These are phyloP conservation scores for Zootoca vivipara DNA, from an alignment of 2,113 vertebrate genomes.

Conservation along the genomic window DNA sequence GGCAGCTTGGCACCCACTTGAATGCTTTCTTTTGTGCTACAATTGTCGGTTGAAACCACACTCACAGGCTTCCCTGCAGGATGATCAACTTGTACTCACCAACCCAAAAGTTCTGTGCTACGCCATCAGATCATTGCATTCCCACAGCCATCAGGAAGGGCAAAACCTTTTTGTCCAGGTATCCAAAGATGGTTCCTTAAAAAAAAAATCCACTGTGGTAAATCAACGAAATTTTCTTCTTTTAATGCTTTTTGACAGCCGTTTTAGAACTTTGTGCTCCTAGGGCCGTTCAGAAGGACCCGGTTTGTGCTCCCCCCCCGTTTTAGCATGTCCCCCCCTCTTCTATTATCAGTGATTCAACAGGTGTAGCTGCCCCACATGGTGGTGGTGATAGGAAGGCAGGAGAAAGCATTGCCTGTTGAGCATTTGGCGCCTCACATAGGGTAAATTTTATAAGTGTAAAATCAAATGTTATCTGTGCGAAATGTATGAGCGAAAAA, in stretches of 20 bases:
- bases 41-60: not conserved
- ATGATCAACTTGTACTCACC: not conserved
- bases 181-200: not conserved
- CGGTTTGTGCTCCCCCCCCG: too few species aligned
- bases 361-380: not conserved
- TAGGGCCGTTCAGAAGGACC: not conserved
- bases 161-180: not conserved
- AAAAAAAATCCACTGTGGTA: too few species aligned
- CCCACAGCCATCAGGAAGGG: not conserved
- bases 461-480: too few species aligned
- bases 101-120: not conserved
- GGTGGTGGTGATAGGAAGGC: not conserved
- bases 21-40: too few species aligned
- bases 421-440: not conserved
- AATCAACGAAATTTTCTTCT: not conserved
- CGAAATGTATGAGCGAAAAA: too few species aligned
- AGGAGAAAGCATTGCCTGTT: not conserved
- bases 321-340: not conserved
- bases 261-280: not conserved
- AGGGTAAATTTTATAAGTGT: too few species aligned
- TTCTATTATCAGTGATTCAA: not conserved
- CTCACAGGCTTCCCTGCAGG: not conserved
- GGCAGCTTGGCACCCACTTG: too few species aligned
- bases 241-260: not conserved
- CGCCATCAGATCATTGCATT: not conserved